Base-by-base conservation (phyloP, 2,113 vertebrate genomes). In the Megaceryle torquata region DNA sequence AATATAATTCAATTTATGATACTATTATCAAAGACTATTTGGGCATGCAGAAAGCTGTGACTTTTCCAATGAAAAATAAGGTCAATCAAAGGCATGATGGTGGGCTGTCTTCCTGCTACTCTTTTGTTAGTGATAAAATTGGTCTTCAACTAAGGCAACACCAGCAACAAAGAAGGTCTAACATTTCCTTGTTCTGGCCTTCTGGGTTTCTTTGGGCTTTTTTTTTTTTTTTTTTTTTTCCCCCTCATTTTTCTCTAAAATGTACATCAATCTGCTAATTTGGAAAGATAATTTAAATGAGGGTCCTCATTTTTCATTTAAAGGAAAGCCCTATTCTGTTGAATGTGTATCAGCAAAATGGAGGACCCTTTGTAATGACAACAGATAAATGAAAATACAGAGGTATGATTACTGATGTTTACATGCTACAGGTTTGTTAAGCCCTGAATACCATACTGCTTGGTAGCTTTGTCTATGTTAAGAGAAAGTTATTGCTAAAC, bases 1-100 rank as follows among this genome's bases (percentile, higher is more conserved):
- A 93, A 87, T 60, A 71, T 44, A 93, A 89, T 89, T 94, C 33
- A 80, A 53, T 91, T 79, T 64, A 79, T 91, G 59, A 56, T 35
- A 50, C 25, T 75, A 67, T 67, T 94, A 22, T 0, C 57, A 82
- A 69, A 72, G 50, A 67, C 4, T 17, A 82, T 80, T 81, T 79
- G 12, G 15, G 8, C 12, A 83, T 69, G 19, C 17, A 72, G 74
- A 93, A 87, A 63, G 33, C 77, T 26, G 18, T 37, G 63, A 63
- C 15, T 43, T 94, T 79, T 78, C 24, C 43, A 64, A 8, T 51
- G 18, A 88, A 90, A 90, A 87, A 57, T 61, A 89, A 83, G 46
- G 44, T n/a, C 20, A 74, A 65, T 24, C 29, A 83, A 88, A 91
- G 13, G 13, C 35, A 70, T 26, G 31, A 76, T 46, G 19, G 43